Percentiles rank a stretch among this genome's conserved stretches.
Conservation (phyloP, 2,888 invertebrate species). For the Dione juno region DNA sequence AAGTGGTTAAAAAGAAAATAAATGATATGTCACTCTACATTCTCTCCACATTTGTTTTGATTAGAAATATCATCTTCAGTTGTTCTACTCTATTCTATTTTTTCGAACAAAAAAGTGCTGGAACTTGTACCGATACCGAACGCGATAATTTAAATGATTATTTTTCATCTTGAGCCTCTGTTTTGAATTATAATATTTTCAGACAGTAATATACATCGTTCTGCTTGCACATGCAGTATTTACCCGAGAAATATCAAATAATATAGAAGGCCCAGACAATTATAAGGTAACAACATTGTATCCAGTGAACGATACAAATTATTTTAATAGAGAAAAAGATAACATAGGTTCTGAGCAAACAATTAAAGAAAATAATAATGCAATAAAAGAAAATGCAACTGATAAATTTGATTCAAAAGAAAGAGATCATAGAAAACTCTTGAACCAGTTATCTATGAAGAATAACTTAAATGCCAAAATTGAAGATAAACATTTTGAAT, state of each 20-base stretch:
- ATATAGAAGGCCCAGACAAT: conserved; percentile 53
- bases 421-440: not conserved
- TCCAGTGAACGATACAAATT: conserved; percentile 54
- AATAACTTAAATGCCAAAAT: not conserved
- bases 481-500: conserved; percentile 3
- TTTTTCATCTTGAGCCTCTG: too few relatives aligned
- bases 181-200: conserved; percentile 24
- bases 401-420: not conserved
- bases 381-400: conserved; percentile 1
- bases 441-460: not conserved
- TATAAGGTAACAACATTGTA: conserved; percentile 66
- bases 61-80: too few relatives aligned
- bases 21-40: not conserved
- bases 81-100: too few relatives aligned
- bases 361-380: conserved; percentile 12
- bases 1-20: not conserved
- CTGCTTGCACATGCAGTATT: conserved; percentile 27
- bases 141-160: too few relatives aligned
- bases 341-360: conserved; percentile 36
- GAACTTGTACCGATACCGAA: too few relatives aligned
- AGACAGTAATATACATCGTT: conserved; percentile 31
- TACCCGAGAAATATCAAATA: conserved; percentile 49
- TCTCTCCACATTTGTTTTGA: not conserved
- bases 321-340: conserved; percentile 13
- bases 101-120: too few relatives aligned